These are phyloP conservation scores for Poecile montanus DNA, from an alignment of 2,797 vertebrate species.

Conservation along the genomic window DNA sequence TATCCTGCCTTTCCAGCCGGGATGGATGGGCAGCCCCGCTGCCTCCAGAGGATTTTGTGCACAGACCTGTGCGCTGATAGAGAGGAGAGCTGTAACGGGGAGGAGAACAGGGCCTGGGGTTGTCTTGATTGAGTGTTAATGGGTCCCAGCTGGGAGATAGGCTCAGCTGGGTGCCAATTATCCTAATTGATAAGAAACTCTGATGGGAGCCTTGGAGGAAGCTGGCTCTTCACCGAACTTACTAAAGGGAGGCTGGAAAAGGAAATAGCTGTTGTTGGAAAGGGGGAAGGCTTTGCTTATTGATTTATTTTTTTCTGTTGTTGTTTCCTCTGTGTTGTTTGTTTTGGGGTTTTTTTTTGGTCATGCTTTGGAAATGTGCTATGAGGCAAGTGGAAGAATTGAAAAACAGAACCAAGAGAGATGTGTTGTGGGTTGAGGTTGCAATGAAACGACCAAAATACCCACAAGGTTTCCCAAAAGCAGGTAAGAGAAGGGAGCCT, in stretches of 20 bases:
- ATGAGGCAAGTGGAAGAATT: background rate
- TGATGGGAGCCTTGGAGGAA: conserved; percentile 13
- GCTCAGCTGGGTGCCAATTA: conserved; percentile 59
- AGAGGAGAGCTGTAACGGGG: background rate
- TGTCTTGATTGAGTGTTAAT: conserved; percentile 53
- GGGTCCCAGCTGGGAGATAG: conserved; percentile 46
- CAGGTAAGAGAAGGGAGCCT: background rate
- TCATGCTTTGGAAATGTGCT: background rate
- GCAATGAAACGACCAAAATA: background rate
- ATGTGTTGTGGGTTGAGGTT: background rate
- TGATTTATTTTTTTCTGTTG: background rate
- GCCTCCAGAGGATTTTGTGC: background rate
- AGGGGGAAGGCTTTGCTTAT: background rate
- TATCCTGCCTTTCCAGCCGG: background rate
- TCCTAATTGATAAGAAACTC: conserved; percentile 27
- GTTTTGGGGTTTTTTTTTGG: background rate
- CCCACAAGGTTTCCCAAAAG: background rate
- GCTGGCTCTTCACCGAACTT: background rate
- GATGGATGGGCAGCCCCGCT: background rate
- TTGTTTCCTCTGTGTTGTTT: background rate
- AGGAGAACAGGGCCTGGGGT: background rate
- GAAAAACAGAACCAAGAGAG: background rate
- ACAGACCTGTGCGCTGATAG: background rate
- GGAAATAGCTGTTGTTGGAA: background rate
- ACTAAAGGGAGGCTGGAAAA: background rate